Percentiles rank a stretch among this genome's conserved stretches.
Evolutionary conservation across 2,797 vertebrate species (phyloP).

Genomic region (Melopsittacus undulatus): DNA sequence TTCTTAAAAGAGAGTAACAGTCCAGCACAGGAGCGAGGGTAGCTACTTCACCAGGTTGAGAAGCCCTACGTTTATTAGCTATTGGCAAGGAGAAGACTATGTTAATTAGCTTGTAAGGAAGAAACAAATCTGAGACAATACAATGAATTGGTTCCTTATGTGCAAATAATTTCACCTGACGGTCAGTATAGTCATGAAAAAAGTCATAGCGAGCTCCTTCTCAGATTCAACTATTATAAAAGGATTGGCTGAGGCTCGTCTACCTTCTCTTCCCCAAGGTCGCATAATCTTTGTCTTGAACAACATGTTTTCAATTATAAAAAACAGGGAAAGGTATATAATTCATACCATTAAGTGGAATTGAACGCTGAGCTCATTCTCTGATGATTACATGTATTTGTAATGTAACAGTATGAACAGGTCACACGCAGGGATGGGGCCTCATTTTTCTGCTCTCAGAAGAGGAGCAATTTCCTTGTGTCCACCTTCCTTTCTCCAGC

Average conservation of each 20-base stretch:
- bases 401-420: neutral
- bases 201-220: neutral
- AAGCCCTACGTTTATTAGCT: neutral
- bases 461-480: neutral
- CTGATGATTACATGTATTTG: neutral
- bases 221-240: neutral
- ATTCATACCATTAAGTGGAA: neutral
- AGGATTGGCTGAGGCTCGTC: neutral
- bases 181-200: neutral
- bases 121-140: neutral
- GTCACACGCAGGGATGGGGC: neutral
- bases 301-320: slow-evolving; percentile 2
- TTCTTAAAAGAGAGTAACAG: neutral
- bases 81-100: neutral
- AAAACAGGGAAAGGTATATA: neutral
- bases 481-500: neutral
- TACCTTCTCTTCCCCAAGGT: slow-evolving; percentile 15
- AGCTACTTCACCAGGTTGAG: neutral
- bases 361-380: neutral
- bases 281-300: neutral
- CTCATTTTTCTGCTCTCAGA: neutral
- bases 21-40: neutral
- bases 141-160: neutral
- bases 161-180: slow-evolving; percentile 2
- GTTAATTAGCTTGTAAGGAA: slow-evolving; percentile 2